Evolutionary conservation across 2,888 invertebrate genomes (phyloP).

Genomic region (Meiosimyza decipiens): DNA sequence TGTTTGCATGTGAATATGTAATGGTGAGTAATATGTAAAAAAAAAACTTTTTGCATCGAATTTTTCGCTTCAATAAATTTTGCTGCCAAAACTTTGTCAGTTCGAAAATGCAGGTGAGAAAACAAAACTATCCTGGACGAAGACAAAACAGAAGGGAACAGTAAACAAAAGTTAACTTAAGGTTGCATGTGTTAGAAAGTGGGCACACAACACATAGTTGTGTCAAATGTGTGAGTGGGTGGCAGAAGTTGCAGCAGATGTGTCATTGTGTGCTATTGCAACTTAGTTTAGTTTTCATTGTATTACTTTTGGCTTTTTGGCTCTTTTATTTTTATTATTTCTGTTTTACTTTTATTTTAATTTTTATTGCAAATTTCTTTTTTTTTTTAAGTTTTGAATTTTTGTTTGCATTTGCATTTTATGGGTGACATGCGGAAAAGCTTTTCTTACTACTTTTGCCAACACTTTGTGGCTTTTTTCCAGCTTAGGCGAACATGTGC

Average conservation of each 20-base stretch:
- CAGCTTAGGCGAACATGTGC: conserved; percentile 40
- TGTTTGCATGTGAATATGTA: conserved; percentile 31
- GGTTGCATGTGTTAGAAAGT: conserved; percentile 31
- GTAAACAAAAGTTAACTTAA: conserved; percentile 16
- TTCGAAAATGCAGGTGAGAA: conserved; percentile 41
- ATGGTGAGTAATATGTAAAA: conserved; percentile 45
- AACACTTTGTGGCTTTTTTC: conserved; percentile 41
- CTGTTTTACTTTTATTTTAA: background rate
- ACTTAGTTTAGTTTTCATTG: conserved; percentile 19
- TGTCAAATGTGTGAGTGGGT: conserved; percentile 39
- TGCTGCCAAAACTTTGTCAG: conserved; percentile 45
- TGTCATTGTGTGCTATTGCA: background rate
- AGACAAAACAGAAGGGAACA: conserved; percentile 25
- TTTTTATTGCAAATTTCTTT: conserved; percentile 33
- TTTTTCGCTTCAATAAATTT: conserved; percentile 52
- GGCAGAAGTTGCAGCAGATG: background rate
- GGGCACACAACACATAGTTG: conserved; percentile 38
- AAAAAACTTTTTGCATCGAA: conserved; percentile 56
- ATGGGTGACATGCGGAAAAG: conserved; percentile 42
- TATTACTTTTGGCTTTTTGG: conserved; percentile 18
- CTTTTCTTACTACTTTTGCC: conserved; percentile 35
- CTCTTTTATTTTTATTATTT: conserved; percentile 11
- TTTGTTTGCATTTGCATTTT: conserved; percentile 44
- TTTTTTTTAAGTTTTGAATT: conserved; percentile 24
- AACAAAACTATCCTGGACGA: conserved; percentile 34